Conservation (phyloP, 2,797 vertebrate genomes). For the Anguilla obscura region DNA sequence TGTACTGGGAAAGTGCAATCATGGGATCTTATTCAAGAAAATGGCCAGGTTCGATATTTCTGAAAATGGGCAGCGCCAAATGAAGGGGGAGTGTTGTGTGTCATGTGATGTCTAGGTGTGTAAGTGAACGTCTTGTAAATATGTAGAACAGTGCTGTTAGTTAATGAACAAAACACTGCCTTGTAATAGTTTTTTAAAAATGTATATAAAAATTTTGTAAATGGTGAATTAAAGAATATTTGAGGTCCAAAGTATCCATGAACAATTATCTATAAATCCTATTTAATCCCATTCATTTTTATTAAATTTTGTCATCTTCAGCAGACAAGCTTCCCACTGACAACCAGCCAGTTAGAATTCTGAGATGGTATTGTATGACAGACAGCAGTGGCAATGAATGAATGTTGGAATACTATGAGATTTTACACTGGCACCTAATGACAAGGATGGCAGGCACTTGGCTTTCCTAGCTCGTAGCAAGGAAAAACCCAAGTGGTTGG, state of each 20-base stretch:
- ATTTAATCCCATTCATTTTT: neutral
- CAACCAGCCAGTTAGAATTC: neutral
- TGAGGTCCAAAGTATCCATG: neutral
- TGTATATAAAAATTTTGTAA: too few relatives aligned
- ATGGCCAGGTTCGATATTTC: neutral
- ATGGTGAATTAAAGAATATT: neutral
- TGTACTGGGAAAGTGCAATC: neutral
- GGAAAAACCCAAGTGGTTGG: neutral
- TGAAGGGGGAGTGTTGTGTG: too few relatives aligned
- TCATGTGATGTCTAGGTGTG: neutral
- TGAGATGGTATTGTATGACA: neutral
- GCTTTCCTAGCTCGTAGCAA: neutral
- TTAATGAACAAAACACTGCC: neutral
- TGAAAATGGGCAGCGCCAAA: neutral
- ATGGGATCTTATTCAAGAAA: neutral
- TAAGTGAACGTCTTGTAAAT: neutral
- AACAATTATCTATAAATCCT: neutral
- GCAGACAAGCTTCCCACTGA: neutral
- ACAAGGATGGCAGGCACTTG: too few relatives aligned
- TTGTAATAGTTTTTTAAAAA: too few relatives aligned
- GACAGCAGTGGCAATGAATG: neutral
- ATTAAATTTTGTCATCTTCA: neutral
- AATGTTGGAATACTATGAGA: neutral
- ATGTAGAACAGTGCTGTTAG: neutral
- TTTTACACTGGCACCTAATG: too few relatives aligned